phyloP scores from a whole-genome alignment of 2,797 vertebrate genomes.

The Muscicapa striata region DNA sequence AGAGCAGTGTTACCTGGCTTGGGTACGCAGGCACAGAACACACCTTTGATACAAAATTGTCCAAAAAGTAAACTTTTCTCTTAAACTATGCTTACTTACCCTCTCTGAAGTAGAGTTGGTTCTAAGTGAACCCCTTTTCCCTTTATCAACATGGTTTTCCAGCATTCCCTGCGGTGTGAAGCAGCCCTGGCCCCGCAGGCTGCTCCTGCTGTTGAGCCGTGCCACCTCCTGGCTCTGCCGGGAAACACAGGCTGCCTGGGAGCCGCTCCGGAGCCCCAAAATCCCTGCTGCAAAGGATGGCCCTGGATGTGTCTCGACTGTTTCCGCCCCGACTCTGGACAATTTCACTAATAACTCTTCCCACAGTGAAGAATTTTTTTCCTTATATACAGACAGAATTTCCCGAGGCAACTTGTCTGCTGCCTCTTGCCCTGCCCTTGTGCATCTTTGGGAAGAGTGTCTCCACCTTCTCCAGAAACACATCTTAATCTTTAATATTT shows the following conservation, averaged over 20 bases:
- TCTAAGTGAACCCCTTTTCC: background rate
- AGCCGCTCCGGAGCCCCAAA: fast-evolving
- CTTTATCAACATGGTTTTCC: fast-evolving
- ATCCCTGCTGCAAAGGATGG: background rate
- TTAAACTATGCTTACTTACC: background rate
- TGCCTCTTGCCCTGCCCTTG: background rate
- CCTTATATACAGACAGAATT: background rate
- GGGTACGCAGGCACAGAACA: background rate
- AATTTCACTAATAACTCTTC: background rate
- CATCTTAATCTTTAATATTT: background rate
- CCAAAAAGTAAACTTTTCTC: background rate
- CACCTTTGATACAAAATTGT: background rate
- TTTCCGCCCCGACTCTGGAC: background rate
- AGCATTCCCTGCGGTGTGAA: fast-evolving
- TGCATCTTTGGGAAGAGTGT: background rate
- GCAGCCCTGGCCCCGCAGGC: fast-evolving
- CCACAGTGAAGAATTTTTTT: background rate
- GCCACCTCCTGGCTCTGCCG: constrained; percentile 47
- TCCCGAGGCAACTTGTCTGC: background rate
- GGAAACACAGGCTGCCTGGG: background rate
- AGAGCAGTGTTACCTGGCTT: fast-evolving
- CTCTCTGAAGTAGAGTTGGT: background rate
- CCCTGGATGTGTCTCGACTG: fast-evolving
- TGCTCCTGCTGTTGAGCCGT: background rate
- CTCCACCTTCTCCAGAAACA: background rate